These are phyloP conservation scores for Triplophysa rosa DNA, from an alignment of 2,113 vertebrate genomes.

Conservation along the genomic window DNA sequence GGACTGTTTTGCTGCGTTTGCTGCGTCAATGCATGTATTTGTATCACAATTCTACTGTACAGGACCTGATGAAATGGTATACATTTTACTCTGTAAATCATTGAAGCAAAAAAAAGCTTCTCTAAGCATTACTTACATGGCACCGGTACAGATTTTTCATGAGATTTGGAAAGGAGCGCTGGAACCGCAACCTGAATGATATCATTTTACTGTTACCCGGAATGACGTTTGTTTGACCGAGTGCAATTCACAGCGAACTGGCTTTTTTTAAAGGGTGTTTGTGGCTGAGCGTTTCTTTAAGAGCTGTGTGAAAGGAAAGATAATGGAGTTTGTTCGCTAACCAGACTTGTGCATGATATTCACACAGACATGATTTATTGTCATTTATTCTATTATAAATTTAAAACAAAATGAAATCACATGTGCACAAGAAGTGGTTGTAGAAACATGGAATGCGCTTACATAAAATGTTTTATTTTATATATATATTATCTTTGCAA, in stretches of 20 bases:
- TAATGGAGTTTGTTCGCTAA: not conserved
- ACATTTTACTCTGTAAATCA: slow-evolving; percentile 64
- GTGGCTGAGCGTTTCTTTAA: slow-evolving; percentile 7
- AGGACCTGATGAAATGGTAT: slow-evolving; percentile 59
- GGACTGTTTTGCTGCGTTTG: not conserved
- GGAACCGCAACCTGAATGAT: slow-evolving; percentile 50
- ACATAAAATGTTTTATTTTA: too few relatives aligned
- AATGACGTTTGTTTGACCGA: slow-evolving; percentile 39
- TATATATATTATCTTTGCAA: too few relatives aligned
- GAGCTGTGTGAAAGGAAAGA: not conserved
- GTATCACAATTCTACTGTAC: slow-evolving; percentile 19
- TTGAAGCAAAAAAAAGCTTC: slow-evolving; percentile 36
- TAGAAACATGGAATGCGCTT: too few relatives aligned
- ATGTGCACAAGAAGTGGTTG: too few relatives aligned
- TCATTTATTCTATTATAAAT: too few relatives aligned
- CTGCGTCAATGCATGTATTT: not conserved
- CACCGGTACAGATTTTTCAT: slow-evolving; percentile 20
- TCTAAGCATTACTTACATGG: slow-evolving; percentile 34
- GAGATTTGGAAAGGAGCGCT: slow-evolving; percentile 34
- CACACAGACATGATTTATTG: too few relatives aligned
- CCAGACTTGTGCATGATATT: too few relatives aligned
- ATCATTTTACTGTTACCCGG: slow-evolving; percentile 47
- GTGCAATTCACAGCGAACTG: slow-evolving; percentile 17
- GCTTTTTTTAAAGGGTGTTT: slow-evolving; percentile 33
- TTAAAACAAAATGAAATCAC: too few relatives aligned